Conservation (phyloP, 1,140 invertebrate genomes). For the Tetragnatha versicolor region DNA sequence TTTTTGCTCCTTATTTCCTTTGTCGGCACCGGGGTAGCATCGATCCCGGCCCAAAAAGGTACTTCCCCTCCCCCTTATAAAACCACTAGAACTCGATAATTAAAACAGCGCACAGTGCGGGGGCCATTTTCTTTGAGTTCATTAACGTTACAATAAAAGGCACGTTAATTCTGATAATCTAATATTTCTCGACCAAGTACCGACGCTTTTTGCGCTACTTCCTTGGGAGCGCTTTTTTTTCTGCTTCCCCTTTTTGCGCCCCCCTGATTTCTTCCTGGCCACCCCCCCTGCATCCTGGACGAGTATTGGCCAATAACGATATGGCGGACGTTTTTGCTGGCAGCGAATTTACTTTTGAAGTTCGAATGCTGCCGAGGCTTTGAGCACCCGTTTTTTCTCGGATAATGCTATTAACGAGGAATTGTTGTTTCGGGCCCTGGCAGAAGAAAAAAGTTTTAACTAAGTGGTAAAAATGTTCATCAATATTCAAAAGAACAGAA, state of each 20-base stretch:
- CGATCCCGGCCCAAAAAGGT: constrained; percentile 48
- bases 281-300: constrained; percentile 2
- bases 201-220: constrained; percentile 47
- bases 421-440: constrained; percentile 48
- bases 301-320: constrained; percentile 55
- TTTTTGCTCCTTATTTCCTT: constrained; percentile 48
- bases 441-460: constrained; percentile 48
- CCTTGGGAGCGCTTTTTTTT: constrained; percentile 26
- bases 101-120: constrained; percentile 44
- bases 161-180: constrained; percentile 56
- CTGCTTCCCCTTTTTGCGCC: neutral
- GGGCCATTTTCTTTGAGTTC: constrained; percentile 52
- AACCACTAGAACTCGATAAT: constrained; percentile 55
- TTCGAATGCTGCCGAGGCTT: constrained; percentile 39
- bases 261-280: neutral
- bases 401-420: constrained; percentile 55
- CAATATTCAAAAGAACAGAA: constrained; percentile 55
- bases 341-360: constrained; percentile 54
- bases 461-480: constrained; percentile 55
- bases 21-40: constrained; percentile 47
- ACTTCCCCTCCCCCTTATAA: constrained; percentile 46
- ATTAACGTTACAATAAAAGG: constrained; percentile 54
- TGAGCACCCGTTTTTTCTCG: constrained; percentile 33
- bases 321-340: constrained; percentile 51
- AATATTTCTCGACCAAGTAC: constrained; percentile 55